A percentile compares a stretch with the other conserved stretches of the same genome.
Evolutionary conservation across 92 coral and sea anemone genomes (phyloP).

Genomic region (Blastomussa wellsi): DNA sequence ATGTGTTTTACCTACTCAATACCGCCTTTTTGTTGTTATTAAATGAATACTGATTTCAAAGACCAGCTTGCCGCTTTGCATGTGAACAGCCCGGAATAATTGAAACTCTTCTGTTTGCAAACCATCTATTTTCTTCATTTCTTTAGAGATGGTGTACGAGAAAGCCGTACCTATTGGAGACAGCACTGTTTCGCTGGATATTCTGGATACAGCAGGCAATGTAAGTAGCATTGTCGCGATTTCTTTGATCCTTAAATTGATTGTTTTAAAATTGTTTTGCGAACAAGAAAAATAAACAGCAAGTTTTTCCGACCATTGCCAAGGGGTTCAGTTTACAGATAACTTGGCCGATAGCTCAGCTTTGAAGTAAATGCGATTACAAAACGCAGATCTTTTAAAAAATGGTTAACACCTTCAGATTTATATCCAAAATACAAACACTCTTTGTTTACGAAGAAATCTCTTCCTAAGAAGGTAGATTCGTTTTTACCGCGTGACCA

Average conservation of each 20-base stretch:
- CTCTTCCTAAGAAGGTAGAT: not conserved
- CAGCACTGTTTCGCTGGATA: slow-evolving; percentile 74
- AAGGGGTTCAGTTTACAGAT: slow-evolving; percentile 20
- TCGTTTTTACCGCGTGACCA: not conserved
- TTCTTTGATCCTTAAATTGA: slow-evolving; percentile 27
- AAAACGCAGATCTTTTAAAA: slow-evolving; percentile 9
- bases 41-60: not conserved
- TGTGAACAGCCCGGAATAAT: not conserved
- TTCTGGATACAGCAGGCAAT: slow-evolving; percentile 93
- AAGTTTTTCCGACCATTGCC: slow-evolving; percentile 25
- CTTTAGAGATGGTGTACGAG: slow-evolving; percentile 92
- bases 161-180: slow-evolving; percentile 82
- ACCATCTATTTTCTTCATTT: not conserved
- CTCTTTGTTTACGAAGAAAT: not conserved
- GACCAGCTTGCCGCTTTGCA: not conserved
- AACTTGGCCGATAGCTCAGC: not conserved
- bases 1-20: not conserved
- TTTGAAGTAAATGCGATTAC: not conserved
- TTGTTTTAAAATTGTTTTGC: slow-evolving; percentile 26
- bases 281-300: slow-evolving; percentile 31
- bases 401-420: slow-evolving; percentile 8
- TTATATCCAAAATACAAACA: not conserved
- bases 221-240: slow-evolving; percentile 60
- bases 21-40: slow-evolving; percentile 28
- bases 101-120: not conserved